Evolutionary conservation across 2,113 vertebrate genomes (phyloP).

Genomic region (Corythornis vintsioides): DNA sequence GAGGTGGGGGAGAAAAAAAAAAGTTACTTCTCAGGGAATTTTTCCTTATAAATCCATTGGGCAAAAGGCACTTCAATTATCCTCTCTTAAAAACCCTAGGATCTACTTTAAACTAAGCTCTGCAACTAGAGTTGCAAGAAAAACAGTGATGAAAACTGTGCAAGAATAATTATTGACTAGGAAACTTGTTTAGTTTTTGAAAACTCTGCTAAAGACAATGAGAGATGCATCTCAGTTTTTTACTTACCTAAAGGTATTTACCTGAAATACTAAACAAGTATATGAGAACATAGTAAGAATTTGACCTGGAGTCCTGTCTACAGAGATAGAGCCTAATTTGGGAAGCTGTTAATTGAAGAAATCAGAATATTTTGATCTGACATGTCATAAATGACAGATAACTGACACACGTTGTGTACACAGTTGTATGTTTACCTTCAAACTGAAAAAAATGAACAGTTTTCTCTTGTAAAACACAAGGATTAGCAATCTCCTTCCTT

Average conservation of each 20-base stretch:
- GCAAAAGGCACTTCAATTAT: not conserved
- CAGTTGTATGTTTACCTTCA: not conserved
- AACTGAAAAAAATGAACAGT: not conserved
- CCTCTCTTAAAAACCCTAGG: not conserved
- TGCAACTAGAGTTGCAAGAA: not conserved
- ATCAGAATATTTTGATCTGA: slow-evolving; percentile 1
- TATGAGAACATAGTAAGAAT: not conserved
- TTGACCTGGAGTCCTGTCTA: not conserved
- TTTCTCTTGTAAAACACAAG: not conserved
- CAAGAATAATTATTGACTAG: not conserved
- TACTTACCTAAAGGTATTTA: not conserved
- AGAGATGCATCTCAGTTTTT: not conserved
- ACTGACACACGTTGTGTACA: not conserved
- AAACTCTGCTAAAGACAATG: not conserved
- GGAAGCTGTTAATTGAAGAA: not conserved
- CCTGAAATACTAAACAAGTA: not conserved
- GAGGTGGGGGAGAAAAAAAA: not conserved
- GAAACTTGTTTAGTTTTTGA: not conserved
- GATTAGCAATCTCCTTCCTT: not conserved
- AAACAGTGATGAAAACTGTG: not conserved
- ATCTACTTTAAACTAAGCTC: not conserved
- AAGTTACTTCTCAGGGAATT: not conserved
- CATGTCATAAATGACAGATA: not conserved
- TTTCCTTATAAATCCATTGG: not conserved
- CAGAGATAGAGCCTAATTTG: not conserved